phyloP scores from a whole-genome alignment of 2,888 invertebrate species.

The Gari tellinella region DNA sequence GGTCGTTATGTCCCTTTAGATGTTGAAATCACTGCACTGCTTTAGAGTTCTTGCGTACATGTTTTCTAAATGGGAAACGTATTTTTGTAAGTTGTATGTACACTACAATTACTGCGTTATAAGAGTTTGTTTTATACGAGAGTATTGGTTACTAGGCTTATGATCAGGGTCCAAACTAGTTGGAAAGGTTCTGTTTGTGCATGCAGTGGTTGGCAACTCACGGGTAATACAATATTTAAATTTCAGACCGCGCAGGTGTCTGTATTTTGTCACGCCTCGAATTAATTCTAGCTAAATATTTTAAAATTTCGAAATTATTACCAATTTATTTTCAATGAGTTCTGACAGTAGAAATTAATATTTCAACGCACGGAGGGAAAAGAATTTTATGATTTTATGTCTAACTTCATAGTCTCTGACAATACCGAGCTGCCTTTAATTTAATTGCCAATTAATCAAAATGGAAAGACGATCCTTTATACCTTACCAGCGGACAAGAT shows the following conservation, averaged over 20 bases:
- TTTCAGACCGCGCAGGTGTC: conserved; percentile 1
- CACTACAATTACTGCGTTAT: no score
- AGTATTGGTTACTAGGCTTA: no score
- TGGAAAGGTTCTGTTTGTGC: no score
- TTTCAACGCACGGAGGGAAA: conserved; percentile 32
- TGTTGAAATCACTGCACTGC: no score
- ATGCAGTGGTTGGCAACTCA: no score
- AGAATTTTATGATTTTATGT: conserved; percentile 35
- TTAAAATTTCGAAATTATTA: conserved; percentile 9
- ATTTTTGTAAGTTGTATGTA: no score
- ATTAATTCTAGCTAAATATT: conserved; percentile 18
- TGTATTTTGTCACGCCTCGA: conserved; percentile 17
- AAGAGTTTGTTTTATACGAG: no score
- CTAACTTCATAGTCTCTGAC: conserved; percentile 20
- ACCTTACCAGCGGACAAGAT: conserved; percentile 48
- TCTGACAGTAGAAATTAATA: conserved; percentile 37
- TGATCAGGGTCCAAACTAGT: no score
- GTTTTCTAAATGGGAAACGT: no score
- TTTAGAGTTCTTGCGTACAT: no score
- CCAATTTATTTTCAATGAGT: conserved; percentile 20
- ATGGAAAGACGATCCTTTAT: conserved; percentile 50
- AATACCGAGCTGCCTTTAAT: conserved; percentile 27
- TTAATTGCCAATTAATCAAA: conserved; percentile 58
- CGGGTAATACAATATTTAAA: no score
- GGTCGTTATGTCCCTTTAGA: no score